phyloP scores from a whole-genome alignment of 2,113 vertebrate species.

The Lanius collurio region DNA sequence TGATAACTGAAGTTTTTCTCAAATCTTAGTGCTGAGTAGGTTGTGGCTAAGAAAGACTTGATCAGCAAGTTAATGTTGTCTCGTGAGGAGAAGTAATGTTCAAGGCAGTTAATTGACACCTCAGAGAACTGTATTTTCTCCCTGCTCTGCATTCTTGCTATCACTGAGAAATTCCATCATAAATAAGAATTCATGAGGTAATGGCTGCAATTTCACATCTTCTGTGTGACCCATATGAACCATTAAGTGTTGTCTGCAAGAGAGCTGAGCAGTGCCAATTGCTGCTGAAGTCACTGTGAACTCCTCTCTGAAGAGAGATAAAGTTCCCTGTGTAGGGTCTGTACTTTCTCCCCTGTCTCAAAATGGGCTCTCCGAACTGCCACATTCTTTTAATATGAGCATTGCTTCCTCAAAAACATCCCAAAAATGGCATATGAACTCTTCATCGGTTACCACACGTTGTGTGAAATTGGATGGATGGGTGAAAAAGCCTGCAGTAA shows the following conservation, averaged over 20 bases:
- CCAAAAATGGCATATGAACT: not conserved
- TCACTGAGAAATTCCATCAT: not conserved
- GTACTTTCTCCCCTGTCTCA: not conserved
- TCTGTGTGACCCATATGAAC: fast-evolving
- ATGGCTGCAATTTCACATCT: not conserved
- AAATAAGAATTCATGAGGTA: not conserved
- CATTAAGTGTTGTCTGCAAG: not conserved
- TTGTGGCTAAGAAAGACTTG: not conserved
- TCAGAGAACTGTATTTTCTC: not conserved
- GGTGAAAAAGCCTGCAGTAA: not conserved
- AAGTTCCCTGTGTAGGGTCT: not conserved
- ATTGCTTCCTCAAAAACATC: not conserved
- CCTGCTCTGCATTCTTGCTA: not conserved
- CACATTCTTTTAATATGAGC: not conserved
- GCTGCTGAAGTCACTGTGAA: not conserved
- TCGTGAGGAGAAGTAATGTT: not conserved
- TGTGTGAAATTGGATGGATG: not conserved
- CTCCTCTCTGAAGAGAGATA: not conserved
- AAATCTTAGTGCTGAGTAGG: not conserved
- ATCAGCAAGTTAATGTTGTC: not conserved
- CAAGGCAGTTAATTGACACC: not conserved
- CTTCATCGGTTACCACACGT: fast-evolving
- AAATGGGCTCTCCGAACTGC: not conserved
- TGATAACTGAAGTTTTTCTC: not conserved
- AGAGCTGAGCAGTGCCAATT: not conserved